Evolutionary conservation across 2,797 vertebrate genomes (phyloP).

Genomic region (Esox masquinongy): DNA sequence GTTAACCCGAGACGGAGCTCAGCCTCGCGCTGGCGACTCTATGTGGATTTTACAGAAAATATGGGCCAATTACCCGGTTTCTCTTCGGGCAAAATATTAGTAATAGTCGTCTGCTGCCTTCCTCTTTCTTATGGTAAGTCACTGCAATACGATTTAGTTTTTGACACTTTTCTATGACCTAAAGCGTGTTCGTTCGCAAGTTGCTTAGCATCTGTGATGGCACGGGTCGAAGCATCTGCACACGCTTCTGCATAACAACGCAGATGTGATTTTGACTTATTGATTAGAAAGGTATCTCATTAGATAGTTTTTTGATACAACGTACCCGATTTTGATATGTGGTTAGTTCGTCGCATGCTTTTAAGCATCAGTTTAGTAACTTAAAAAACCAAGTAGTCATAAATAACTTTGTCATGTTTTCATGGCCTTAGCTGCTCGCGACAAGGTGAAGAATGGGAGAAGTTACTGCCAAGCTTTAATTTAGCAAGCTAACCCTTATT

Average conservation of each 20-base stretch:
- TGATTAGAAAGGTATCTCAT: not conserved
- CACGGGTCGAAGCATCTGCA: constrained; percentile 48
- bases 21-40: constrained; percentile 74
- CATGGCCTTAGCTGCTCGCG: not conserved
- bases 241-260: constrained; percentile 27
- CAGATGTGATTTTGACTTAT: constrained; percentile 44
- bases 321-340: not conserved
- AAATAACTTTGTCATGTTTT: not conserved
- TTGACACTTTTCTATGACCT: not conserved
- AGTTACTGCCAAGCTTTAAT: not conserved
- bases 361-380: not conserved
- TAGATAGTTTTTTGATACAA: not conserved
- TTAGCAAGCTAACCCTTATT: not conserved
- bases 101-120: constrained; percentile 66
- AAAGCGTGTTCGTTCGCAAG: constrained; percentile 15
- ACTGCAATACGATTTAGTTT: not conserved
- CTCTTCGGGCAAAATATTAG: constrained; percentile 66
- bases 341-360: not conserved
- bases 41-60: constrained; percentile 81
- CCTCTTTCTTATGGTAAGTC: constrained; percentile 72
- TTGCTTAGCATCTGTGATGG: constrained; percentile 45
- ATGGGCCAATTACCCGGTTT: constrained; percentile 77
- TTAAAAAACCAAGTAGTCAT: not conserved
- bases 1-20: constrained; percentile 62
- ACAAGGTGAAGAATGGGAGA: not conserved